A percentile compares a stretch with the other conserved stretches of the same genome.
Conservation (phyloP, 2,113 vertebrate species). For the Callocephalon fimbriatum region DNA sequence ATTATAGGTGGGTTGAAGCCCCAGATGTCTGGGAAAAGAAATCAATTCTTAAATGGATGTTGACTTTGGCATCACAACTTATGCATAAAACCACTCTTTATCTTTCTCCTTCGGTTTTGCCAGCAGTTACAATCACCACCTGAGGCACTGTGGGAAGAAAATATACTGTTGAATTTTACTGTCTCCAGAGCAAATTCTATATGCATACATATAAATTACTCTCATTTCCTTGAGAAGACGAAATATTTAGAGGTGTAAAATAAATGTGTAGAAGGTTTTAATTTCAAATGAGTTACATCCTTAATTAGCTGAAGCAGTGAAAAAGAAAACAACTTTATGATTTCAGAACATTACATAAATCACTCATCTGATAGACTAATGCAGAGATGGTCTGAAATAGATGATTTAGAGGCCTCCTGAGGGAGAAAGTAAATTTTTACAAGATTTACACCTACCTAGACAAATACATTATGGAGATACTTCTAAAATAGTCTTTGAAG, state of each 20-base stretch:
- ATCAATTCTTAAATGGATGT: neutral
- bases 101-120: neutral
- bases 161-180: neutral
- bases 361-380: neutral
- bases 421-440: neutral
- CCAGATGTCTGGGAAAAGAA: neutral
- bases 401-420: neutral
- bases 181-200: neutral
- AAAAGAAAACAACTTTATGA: constrained; percentile 25
- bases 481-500: neutral
- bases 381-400: neutral
- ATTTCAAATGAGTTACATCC: neutral
- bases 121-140: neutral
- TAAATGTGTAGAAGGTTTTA: neutral
- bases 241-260: constrained; percentile 16
- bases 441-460: neutral
- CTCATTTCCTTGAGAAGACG: neutral
- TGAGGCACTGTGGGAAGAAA: neutral
- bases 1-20: neutral
- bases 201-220: neutral
- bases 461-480: neutral
- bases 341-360: neutral
- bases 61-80: neutral
- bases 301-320: constrained; percentile 16
- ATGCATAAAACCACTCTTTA: neutral